Base-by-base conservation (phyloP, 2,888 invertebrate species). In the Caenorhabditis sp. region DNA sequence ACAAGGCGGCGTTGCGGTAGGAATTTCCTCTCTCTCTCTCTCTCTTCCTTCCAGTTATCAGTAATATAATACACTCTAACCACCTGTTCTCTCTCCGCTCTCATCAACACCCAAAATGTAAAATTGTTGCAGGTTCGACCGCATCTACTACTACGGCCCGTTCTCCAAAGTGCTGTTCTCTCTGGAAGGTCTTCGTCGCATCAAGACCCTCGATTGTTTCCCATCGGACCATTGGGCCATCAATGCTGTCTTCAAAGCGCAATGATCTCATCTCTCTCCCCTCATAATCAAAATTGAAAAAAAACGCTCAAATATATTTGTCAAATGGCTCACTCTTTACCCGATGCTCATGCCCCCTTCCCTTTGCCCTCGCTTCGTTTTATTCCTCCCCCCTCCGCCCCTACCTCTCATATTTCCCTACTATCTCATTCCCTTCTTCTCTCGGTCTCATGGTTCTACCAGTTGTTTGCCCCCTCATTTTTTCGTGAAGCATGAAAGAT, bases 171-270 rank as follows among this genome's bases (percentile, higher is more conserved):
- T 89, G n/a, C 69, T 86, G 18, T 90, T 90, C 70, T 61, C 67
- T 0, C 65, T 90, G 71, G 84, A 87, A 56, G 90, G 90, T 11
- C 84, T 83, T 53, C 83, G 87, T 56, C 83, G 89, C 3, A 89
- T 90, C 53, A 82, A 85, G 2, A 80, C 83, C 4, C 68, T 85
- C 50, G 70, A 84, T 24, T 87, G 87, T 70, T 90, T 90, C 79
- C 88, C 90, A 4, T 88, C 88, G 62, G 90, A 90, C 82, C 90
- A 90, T 56, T 90, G 88, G 85, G 90, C 89, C 9, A 70, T 90
- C 47, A 70, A 70, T 22, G 78, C 78, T 37, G 62, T 61, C 0
- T 82, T 82, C 20, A 2, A 20, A 18, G 47, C 47, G 1, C 18
- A 47, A 47, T 47, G 11, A 47, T 47, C n/a, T 32, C 9, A 6